Percentiles rank a stretch among this genome's conserved stretches.
phyloP scores from a whole-genome alignment of 1,140 invertebrate genomes.

The Sycobia sp. region DNA sequence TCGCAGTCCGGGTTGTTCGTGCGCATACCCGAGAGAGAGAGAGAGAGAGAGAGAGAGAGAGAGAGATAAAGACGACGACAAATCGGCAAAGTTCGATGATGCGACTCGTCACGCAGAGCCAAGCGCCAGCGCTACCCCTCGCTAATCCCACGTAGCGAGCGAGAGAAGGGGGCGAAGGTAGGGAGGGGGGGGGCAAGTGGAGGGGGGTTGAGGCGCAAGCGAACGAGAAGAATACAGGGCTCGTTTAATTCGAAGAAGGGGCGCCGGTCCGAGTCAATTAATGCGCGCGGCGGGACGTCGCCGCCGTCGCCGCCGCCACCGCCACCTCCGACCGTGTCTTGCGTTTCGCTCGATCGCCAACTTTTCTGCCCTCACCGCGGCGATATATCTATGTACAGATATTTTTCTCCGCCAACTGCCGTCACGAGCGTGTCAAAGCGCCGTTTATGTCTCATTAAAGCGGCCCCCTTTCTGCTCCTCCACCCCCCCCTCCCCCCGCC shows the following conservation, averaged over 20 bases:
- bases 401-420: too few species aligned
- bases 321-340: neutral
- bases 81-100: slow-evolving; percentile 32
- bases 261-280: too few species aligned
- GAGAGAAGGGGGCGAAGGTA: neutral
- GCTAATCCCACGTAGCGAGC: too few species aligned
- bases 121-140: too few species aligned
- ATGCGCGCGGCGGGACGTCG: neutral
- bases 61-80: slow-evolving; percentile 20
- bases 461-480: too few species aligned
- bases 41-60: too few species aligned
- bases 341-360: neutral
- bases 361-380: slow-evolving; percentile 15
- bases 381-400: too few species aligned
- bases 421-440: slow-evolving; percentile 15
- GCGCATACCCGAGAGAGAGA: neutral
- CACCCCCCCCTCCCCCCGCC: too few species aligned
- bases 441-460: slow-evolving; percentile 18
- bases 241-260: too few species aligned
- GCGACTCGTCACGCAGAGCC: slow-evolving; percentile 26
- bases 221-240: neutral
- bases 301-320: neutral
- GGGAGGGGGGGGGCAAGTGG: too few species aligned
- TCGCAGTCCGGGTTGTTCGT: neutral
- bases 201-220: too few species aligned